These are phyloP conservation scores for Pachliopta kotzebuea DNA, from an alignment of 2,888 invertebrate species.

Conservation along the genomic window DNA sequence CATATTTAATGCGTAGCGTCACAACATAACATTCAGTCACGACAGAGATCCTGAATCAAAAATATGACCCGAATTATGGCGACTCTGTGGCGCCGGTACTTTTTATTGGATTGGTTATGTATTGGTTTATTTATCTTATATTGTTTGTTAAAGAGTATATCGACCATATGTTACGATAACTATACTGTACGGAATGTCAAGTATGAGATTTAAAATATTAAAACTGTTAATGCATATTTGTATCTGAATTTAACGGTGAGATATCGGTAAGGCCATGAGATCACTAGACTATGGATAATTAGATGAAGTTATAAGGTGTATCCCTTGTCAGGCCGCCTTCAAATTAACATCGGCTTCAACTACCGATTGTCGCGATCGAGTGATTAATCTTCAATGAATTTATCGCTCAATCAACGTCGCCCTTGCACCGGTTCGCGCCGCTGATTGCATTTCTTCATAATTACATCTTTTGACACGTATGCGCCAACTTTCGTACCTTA, in stretches of 20 bases:
- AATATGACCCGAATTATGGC: conserved; percentile 61
- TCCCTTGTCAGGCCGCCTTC: conserved; percentile 28
- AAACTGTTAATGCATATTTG: background rate
- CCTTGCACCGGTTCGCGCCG: conserved; percentile 46
- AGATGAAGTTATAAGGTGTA: conserved; percentile 22
- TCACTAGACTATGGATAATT: conserved; percentile 1
- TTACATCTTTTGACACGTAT: conserved; percentile 80
- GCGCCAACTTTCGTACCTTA: conserved; percentile 76
- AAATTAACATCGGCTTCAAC: conserved; percentile 48
- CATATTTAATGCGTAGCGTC: conserved; percentile 31
- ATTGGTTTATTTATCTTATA: conserved; percentile 19
- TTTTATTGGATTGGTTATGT: conserved; percentile 35
- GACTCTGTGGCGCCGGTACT: conserved; percentile 55
- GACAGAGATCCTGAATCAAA: conserved; percentile 64
- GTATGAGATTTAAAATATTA: no score
- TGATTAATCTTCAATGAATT: conserved; percentile 75
- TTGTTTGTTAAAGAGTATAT: background rate
- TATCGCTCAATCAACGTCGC: conserved; percentile 68
- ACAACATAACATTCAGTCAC: conserved; percentile 44
- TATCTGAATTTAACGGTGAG: background rate
- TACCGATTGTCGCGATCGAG: conserved; percentile 71
- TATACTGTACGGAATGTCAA: no score
- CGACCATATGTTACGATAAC: background rate
- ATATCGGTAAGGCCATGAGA: background rate
- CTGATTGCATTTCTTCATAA: conserved; percentile 80